Evolutionary conservation across 2,797 vertebrate genomes (phyloP).

Genomic region (Sebastes nivosus): DNA sequence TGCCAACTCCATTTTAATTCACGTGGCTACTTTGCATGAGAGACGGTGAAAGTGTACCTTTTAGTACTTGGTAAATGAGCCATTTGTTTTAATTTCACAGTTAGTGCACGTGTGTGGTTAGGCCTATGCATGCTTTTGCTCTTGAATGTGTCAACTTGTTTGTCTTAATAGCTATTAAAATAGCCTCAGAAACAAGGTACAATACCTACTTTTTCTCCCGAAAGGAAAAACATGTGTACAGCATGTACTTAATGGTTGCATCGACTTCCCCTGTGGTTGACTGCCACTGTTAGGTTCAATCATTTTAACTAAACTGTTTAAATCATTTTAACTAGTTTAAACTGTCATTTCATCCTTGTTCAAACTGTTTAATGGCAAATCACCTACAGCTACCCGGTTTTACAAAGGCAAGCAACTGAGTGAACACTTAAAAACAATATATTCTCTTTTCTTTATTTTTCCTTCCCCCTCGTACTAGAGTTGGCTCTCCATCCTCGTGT

Average conservation of each 20-base stretch:
- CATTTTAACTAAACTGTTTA: too few relatives aligned
- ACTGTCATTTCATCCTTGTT: background rate
- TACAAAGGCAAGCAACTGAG: background rate
- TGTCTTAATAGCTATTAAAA: constrained; percentile 10
- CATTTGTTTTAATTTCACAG: constrained; percentile 51
- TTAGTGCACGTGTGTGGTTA: background rate
- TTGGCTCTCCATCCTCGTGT: too few relatives aligned
- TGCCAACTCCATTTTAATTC: constrained; percentile 60
- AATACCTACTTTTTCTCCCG: background rate
- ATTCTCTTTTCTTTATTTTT: too few relatives aligned
- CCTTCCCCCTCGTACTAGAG: too few relatives aligned
- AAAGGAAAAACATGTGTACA: background rate
- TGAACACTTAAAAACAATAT: too few relatives aligned
- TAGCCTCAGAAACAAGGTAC: background rate
- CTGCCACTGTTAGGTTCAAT: background rate
- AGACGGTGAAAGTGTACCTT: constrained; percentile 50
- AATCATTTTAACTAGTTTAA: too few relatives aligned
- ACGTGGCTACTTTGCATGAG: constrained; percentile 75
- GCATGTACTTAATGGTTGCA: background rate
- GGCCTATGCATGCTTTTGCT: constrained; percentile 6
- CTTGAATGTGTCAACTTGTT: constrained; percentile 22
- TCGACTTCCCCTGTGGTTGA: background rate
- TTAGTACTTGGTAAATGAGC: constrained; percentile 47
- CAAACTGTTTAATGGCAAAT: background rate
- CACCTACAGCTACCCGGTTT: background rate